A percentile compares a stretch with the other conserved stretches of the same genome.
These are phyloP conservation scores for Lepidothrix coronata DNA, from an alignment of 2,113 vertebrate species.

Conservation along the genomic window DNA sequence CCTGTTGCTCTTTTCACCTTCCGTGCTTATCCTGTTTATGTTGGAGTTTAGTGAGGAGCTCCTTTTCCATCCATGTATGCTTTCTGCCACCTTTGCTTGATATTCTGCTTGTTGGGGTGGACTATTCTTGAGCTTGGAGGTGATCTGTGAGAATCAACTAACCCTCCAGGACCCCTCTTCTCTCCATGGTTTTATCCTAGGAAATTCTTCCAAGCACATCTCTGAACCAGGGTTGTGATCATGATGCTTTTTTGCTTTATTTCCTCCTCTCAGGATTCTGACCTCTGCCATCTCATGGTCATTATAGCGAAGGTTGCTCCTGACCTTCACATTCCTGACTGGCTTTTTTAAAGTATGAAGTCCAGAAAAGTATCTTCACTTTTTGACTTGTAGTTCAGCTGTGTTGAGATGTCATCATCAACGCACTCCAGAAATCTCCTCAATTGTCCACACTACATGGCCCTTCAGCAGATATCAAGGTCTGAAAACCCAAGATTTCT, in stretches of 20 bases:
- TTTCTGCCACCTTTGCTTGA: not conserved
- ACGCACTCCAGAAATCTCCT: not conserved
- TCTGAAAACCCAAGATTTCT: not conserved
- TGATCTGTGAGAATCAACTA: not conserved
- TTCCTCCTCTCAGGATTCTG: not conserved
- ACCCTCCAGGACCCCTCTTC: not conserved
- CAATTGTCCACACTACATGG: rapidly evolving
- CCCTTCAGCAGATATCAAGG: not conserved
- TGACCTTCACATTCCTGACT: not conserved
- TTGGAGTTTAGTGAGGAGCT: not conserved
- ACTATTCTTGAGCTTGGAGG: not conserved
- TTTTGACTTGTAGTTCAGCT: not conserved
- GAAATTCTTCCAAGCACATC: not conserved
- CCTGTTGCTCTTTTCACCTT: not conserved
- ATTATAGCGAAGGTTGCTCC: not conserved
- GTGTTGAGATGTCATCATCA: not conserved
- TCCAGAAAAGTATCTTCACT: not conserved
- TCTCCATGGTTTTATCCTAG: not conserved
- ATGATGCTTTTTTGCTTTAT: not conserved
- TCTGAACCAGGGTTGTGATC: not conserved
- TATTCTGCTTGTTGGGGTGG: not conserved
- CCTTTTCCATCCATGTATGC: not conserved
- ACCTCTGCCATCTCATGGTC: not conserved
- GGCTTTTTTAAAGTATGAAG: not conserved
- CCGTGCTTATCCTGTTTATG: not conserved